Conservation (phyloP, 2,113 vertebrate species). For the Catharus fuscescens region DNA sequence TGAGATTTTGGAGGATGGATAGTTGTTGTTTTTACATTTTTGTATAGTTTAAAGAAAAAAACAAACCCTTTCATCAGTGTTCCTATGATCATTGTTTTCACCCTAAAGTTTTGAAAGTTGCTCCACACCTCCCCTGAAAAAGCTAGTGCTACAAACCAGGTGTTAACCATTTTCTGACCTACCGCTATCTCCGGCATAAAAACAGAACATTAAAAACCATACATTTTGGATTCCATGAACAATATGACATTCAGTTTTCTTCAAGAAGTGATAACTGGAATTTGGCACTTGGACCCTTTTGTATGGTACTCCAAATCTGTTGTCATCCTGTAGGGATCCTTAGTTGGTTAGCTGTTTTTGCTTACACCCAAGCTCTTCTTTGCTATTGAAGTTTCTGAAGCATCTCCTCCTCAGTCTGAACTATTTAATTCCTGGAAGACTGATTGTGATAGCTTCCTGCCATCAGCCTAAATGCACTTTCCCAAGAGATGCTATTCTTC, state of each 20-base stretch:
- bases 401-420: background rate
- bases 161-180: background rate
- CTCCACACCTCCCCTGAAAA: background rate
- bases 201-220: background rate
- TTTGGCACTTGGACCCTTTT: background rate
- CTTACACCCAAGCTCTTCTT: background rate
- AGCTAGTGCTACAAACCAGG: background rate
- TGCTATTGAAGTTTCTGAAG: background rate
- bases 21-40: background rate
- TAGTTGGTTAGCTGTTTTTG: background rate
- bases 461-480: background rate
- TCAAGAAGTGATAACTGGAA: background rate
- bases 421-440: background rate
- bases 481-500: background rate
- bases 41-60: background rate
- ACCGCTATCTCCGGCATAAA: background rate
- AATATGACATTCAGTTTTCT: background rate
- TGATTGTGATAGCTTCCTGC: background rate
- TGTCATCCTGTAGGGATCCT: background rate
- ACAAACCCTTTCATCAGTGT: background rate
- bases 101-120: background rate
- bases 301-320: background rate
- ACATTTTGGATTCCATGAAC: background rate
- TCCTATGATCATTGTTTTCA: background rate
- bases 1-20: accelerated